These are phyloP conservation scores for Pogonognathellus flavescens DNA, from an alignment of 1,140 invertebrate species.

Conservation along the genomic window DNA sequence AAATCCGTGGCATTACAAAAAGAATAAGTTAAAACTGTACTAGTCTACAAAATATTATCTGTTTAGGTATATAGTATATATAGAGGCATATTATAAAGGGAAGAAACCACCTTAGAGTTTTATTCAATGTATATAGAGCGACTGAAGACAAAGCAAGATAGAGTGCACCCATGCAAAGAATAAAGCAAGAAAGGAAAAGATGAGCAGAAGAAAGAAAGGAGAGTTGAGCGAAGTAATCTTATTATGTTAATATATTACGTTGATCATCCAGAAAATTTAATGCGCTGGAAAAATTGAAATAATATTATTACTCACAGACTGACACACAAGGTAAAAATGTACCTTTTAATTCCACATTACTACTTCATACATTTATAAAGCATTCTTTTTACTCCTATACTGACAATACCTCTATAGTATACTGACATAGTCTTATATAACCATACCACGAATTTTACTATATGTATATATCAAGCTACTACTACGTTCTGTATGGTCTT, in stretches of 20 bases:
- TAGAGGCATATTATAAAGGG: not conserved
- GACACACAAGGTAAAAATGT: not conserved
- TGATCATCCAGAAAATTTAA: slow-evolving; percentile 51
- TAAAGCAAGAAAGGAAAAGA: not conserved
- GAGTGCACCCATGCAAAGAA: slow-evolving; percentile 6
- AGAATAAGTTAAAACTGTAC: too few species aligned
- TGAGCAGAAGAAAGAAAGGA: not conserved
- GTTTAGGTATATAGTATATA: not conserved
- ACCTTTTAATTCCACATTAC: not conserved
- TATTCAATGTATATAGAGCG: not conserved
- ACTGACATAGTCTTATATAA: too few species aligned
- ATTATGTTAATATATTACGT: slow-evolving; percentile 54
- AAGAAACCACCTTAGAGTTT: not conserved
- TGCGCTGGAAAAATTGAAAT: slow-evolving; percentile 41
- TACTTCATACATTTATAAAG: too few species aligned
- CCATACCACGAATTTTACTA: too few species aligned
- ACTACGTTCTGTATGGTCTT: too few species aligned
- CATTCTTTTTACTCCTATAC: too few species aligned
- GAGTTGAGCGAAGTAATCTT: slow-evolving; percentile 36
- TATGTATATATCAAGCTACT: too few species aligned
- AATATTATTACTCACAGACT: not conserved
- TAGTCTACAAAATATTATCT: not conserved
- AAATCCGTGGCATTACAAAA: not conserved
- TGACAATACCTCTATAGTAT: too few species aligned
- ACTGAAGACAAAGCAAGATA: slow-evolving; percentile 1